These are phyloP conservation scores for Aphelenchoides fujianensis DNA, from an alignment of 1,140 invertebrate species.

Conservation along the genomic window DNA sequence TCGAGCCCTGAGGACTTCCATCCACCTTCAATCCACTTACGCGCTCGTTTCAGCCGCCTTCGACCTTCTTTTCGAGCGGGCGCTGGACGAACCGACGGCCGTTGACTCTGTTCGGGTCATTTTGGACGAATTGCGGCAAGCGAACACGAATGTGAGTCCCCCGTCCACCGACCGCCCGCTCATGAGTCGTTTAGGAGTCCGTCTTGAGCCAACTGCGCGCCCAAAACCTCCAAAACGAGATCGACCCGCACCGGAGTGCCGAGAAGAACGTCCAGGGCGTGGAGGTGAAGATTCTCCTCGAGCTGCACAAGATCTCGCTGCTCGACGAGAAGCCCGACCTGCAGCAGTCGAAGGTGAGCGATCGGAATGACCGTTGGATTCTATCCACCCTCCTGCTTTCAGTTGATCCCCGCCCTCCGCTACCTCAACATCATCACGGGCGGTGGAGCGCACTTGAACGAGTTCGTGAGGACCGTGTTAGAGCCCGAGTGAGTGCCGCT, in stretches of 20 bases:
- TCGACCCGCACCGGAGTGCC: not conserved
- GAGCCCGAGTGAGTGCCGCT: not conserved
- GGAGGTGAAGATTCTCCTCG: constrained; percentile 15
- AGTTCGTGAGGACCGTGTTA: not conserved
- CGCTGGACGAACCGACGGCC: not conserved
- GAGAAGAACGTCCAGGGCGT: constrained; percentile 12
- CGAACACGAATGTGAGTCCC: not conserved
- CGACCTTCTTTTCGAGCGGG: not conserved
- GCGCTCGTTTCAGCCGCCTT: not conserved
- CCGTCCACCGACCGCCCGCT: too few relatives aligned
- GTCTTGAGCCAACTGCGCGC: not conserved
- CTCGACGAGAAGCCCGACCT: not conserved
- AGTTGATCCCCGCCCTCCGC: not conserved
- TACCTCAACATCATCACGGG: not conserved
- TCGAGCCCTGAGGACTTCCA: not conserved
- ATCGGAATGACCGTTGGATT: not conserved
- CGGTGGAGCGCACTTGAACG: not conserved
- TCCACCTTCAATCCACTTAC: not conserved
- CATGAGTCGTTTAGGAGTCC: not conserved
- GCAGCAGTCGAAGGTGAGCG: not conserved
- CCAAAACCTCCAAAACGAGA: constrained; percentile 2
- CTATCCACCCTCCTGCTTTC: not conserved
- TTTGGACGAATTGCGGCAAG: not conserved
- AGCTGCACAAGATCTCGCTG: constrained; percentile 8
- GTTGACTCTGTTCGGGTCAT: constrained; percentile 1